These are phyloP conservation scores for Rhynchopsitta pachyrhyncha DNA, from an alignment of 2,113 vertebrate species.

Conservation along the genomic window DNA sequence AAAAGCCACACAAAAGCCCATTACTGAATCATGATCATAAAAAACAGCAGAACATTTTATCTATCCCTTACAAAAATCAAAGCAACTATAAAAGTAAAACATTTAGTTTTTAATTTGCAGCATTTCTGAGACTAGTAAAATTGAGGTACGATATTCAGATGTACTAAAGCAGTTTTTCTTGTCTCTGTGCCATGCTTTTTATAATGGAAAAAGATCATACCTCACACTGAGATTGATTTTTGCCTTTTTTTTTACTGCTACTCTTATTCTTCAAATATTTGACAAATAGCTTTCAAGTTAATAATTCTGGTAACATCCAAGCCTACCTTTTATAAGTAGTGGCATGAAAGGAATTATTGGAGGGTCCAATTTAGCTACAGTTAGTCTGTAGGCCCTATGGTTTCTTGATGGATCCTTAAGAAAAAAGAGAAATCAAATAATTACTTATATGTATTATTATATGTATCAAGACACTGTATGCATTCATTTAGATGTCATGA, in stretches of 20 bases:
- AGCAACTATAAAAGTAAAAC: constrained; percentile 51
- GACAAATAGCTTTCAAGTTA: constrained; percentile 39
- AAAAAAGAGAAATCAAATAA: constrained; percentile 48
- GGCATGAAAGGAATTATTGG: constrained; percentile 99
- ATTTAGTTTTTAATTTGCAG: constrained; percentile 64
- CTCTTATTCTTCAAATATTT: constrained; percentile 19
- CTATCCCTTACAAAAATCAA: constrained; percentile 40
- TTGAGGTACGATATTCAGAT: constrained; percentile 21
- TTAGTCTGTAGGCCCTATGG: constrained; percentile 92
- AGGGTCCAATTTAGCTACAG: constrained; percentile 90
- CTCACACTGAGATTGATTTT: not conserved
- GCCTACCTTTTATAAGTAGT: constrained; percentile 95
- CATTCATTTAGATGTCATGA: not conserved
- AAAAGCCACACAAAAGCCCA: constrained; percentile 54
- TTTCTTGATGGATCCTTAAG: constrained; percentile 96
- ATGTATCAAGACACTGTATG: not conserved
- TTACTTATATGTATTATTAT: not conserved
- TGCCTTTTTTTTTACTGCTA: not conserved
- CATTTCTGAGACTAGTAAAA: constrained; percentile 63
- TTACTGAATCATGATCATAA: constrained; percentile 51
- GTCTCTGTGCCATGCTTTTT: not conserved
- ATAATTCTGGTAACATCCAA: constrained; percentile 14
- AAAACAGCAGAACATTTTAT: constrained; percentile 49
- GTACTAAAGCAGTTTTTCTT: constrained; percentile 14
- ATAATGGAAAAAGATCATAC: not conserved